These are phyloP conservation scores for Phasia obesa DNA, from an alignment of 2,888 invertebrate genomes.

Conservation along the genomic window DNA sequence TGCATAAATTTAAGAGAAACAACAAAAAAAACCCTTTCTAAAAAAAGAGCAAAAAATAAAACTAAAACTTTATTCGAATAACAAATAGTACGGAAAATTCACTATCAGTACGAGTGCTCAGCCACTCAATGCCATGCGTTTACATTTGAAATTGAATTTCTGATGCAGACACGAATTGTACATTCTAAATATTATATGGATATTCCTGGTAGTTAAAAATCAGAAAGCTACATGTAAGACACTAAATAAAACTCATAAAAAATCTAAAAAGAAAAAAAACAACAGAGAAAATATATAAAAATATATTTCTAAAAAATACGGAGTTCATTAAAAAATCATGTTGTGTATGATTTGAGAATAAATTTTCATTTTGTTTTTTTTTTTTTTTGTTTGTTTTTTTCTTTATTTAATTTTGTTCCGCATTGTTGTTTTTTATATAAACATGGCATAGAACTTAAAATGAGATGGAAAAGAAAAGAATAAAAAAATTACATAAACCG, in stretches of 20 bases:
- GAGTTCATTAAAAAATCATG: constrained; percentile 61
- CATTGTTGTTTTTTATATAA: constrained; percentile 28
- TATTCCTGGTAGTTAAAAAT: constrained; percentile 20
- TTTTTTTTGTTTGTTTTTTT: too few relatives aligned
- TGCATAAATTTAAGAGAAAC: constrained; percentile 49
- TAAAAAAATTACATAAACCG: not conserved
- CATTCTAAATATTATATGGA: constrained; percentile 24
- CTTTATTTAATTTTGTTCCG: constrained; percentile 37
- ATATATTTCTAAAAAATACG: constrained; percentile 18
- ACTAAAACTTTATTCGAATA: constrained; percentile 46
- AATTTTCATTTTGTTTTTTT: too few relatives aligned
- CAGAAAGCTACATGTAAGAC: constrained; percentile 3
- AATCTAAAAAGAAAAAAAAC: not conserved
- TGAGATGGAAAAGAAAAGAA: not conserved
- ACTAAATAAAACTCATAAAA: constrained; percentile 42
- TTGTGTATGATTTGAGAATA: constrained; percentile 48
- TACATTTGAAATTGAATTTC: constrained; percentile 36
- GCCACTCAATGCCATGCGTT: not conserved
- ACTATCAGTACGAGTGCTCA: not conserved
- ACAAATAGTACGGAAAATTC: constrained; percentile 31
- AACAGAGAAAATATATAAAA: not conserved
- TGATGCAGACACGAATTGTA: constrained; percentile 48
- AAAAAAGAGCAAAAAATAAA: not conserved
- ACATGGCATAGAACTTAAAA: constrained; percentile 13
- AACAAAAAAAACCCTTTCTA: constrained; percentile 6